These are phyloP conservation scores for Charanyca ferruginea DNA, from an alignment of 2,888 invertebrate species.

Conservation along the genomic window DNA sequence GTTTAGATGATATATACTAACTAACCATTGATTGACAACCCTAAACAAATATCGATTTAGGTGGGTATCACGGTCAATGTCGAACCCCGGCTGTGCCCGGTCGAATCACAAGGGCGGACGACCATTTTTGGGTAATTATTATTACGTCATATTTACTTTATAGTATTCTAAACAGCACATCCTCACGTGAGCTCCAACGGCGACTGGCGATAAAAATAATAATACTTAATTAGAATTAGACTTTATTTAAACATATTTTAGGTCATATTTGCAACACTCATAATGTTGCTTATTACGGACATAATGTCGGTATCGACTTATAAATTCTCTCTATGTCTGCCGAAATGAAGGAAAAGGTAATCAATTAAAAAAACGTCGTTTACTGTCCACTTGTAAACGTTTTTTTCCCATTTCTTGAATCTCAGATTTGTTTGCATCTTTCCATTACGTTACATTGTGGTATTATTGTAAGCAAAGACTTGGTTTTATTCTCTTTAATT, in stretches of 20 bases:
- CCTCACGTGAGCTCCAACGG: constrained; percentile 24
- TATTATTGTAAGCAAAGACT: too few relatives aligned
- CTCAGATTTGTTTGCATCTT: too few relatives aligned
- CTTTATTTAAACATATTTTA: neutral
- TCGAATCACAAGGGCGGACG: constrained; percentile 44
- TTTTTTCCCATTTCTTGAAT: too few relatives aligned
- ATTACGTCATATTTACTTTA: constrained; percentile 33
- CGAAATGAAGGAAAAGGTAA: neutral
- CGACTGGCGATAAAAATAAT: neutral
- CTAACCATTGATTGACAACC: constrained; percentile 33
- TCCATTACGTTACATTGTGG: too few relatives aligned
- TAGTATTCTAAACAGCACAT: constrained; percentile 29
- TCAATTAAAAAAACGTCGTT: neutral
- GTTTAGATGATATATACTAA: constrained; percentile 22
- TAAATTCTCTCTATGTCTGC: neutral
- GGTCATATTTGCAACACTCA: neutral
- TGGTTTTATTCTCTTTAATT: too few relatives aligned
- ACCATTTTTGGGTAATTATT: constrained; percentile 25
- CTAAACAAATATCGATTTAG: constrained; percentile 66
- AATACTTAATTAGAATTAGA: neutral
- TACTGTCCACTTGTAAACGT: neutral
- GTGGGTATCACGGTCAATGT: constrained; percentile 70
- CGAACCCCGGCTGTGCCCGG: constrained; percentile 34
- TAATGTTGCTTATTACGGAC: neutral
- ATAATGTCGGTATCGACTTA: neutral